Conservation (phyloP, 2,797 vertebrate genomes). For the Xenentodon cancila region DNA sequence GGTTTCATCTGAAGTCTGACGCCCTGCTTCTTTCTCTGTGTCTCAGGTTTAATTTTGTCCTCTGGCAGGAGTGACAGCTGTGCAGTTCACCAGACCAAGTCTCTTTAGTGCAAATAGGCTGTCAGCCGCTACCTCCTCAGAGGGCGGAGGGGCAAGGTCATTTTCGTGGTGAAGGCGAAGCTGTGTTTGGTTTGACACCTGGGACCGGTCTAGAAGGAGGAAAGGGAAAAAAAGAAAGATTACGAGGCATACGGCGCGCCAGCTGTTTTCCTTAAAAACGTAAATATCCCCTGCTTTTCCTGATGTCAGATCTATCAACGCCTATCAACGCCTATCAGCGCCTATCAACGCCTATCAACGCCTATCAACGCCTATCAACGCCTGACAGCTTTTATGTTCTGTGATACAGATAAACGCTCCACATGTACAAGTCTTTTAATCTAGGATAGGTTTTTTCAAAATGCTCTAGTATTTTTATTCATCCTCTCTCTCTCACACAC, state of each 20-base stretch:
- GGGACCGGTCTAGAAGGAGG: constrained; percentile 77
- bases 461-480: no score
- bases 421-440: no score
- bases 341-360: no score
- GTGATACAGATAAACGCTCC: background rate
- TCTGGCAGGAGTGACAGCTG: constrained; percentile 39
- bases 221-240: constrained; percentile 1
- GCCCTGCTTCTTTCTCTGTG: constrained; percentile 38
- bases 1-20: constrained; percentile 37
- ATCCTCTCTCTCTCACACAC: no score
- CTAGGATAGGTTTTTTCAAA: no score
- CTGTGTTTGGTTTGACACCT: constrained; percentile 81
- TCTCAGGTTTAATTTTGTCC: constrained; percentile 44
- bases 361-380: no score
- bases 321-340: no score
- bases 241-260: background rate
- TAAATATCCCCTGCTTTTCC: no score
- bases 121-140: constrained; percentile 51
- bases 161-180: constrained; percentile 82
- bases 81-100: constrained; percentile 61
- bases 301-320: no score
- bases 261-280: background rate
- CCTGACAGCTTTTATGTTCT: background rate
- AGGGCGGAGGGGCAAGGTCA: constrained; percentile 70
- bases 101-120: constrained; percentile 84